Base-by-base conservation (phyloP, 1,140 invertebrate species). In the Neomicropteryx cornuta region DNA sequence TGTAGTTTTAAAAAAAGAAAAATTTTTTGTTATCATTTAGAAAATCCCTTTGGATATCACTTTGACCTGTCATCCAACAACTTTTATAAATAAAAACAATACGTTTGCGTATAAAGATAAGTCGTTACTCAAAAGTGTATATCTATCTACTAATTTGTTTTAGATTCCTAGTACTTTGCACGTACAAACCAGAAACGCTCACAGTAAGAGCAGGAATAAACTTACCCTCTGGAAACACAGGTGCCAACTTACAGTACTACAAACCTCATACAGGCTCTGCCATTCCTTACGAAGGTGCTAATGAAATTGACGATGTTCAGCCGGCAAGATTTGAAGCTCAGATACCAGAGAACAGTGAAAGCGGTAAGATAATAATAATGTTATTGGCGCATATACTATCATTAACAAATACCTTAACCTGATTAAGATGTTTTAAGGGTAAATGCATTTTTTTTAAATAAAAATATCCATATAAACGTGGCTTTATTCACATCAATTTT, bases 101-200 rank as follows among this genome's bases (percentile, higher is more conserved):
- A n/a, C n/a, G n/a, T n/a, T n/a, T n/a, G n/a, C n/a, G n/a, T n/a
- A n/a, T n/a, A n/a, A n/a, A n/a, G n/a, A n/a, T n/a, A n/a, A n/a
- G n/a, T n/a, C n/a, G n/a, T n/a, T n/a, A n/a, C n/a, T n/a, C n/a
- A n/a, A n/a, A n/a, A n/a, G n/a, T n/a, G n/a, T n/a, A n/a, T 8
- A 41, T n/a, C 14, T 45, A 19, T 35, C 39, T 4, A 35, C 22
- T 38, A 30, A 13, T 50, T 53, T 14, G 18, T 38, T 57, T 4
- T 47, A 73, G 69, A 47, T 87, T 85, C 55, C 60, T 87, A 20
- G 82, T 87, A 0, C 66, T 85, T 4, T 87, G 83, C 48, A 79
- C 79, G 14, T 86, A 82, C 49, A 77, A 83, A 46, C 82, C 82
- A 3, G 82, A 85, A 56, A 83, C 81, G 5, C 66, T 85, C 38